A percentile compares a stretch with the other conserved stretches of the same genome.
phyloP scores from a whole-genome alignment of 2,113 vertebrate genomes.

The Ctenomys sociabilis region DNA sequence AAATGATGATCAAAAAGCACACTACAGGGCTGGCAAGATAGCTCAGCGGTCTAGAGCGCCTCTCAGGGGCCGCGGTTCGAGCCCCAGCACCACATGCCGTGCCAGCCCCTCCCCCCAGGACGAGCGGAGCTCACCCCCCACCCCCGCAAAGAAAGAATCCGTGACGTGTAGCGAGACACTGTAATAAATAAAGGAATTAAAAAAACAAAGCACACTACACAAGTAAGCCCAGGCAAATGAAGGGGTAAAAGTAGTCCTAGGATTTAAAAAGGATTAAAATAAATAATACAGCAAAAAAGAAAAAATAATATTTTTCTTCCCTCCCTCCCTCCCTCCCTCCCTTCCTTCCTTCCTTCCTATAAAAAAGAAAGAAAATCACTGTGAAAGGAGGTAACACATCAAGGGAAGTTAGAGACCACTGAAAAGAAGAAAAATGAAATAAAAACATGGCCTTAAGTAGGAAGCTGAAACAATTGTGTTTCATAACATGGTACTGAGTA shows the following conservation, averaged over 20 bases:
- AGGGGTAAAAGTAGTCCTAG: not conserved
- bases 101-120: no score
- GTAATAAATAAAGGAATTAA: no score
- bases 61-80: no score
- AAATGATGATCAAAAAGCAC: not conserved
- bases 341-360: no score
- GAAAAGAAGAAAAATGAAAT: not conserved
- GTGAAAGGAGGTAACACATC: slow-evolving; percentile 1
- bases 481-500: not conserved
- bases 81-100: no score
- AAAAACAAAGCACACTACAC: no score
- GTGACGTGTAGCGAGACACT: no score
- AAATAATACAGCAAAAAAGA: slow-evolving; percentile 12
- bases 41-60: no score
- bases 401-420: slow-evolving; percentile 22
- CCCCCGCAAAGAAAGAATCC: no score
- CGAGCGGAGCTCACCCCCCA: no score
- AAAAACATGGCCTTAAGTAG: not conserved
- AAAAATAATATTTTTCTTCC: not conserved
- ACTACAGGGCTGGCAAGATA: no score
- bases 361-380: slow-evolving; percentile 14
- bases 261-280: not conserved
- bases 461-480: not conserved
- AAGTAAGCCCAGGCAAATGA: not conserved
- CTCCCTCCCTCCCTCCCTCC: no score